Evolutionary conservation across 2,888 invertebrate genomes (phyloP).

Genomic region (Hydraecia micacea): DNA sequence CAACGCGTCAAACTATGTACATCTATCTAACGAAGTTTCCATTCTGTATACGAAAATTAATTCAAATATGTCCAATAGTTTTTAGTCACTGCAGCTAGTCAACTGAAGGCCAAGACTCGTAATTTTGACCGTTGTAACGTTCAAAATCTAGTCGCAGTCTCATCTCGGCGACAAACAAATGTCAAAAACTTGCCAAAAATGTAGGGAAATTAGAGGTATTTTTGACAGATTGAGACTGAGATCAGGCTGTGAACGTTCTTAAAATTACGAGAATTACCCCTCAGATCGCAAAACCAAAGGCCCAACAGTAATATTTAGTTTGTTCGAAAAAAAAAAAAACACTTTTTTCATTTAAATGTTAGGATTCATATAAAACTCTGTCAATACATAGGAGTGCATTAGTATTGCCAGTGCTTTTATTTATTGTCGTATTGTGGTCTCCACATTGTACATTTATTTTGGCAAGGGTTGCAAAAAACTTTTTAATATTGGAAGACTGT

Average conservation of each 20-base stretch:
- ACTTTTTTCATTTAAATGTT: not conserved
- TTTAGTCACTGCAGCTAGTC: not conserved
- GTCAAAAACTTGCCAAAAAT: no score
- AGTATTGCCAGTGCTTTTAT: not conserved
- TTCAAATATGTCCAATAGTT: not conserved
- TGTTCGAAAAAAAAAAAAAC: not conserved
- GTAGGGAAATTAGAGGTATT: no score
- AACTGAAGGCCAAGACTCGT: no score
- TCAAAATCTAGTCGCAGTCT: no score
- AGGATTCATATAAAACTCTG: not conserved
- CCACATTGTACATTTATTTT: not conserved
- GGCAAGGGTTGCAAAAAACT: not conserved
- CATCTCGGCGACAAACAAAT: no score
- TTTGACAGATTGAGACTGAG: no score
- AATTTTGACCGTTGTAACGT: no score
- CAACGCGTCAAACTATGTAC: no score
- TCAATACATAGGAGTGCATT: not conserved
- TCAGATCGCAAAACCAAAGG: no score
- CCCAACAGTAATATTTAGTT: not conserved
- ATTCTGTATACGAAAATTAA: not conserved
- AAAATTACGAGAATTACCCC: no score
- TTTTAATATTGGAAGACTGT: conserved; percentile 36
- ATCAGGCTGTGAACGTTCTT: no score
- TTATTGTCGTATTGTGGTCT: not conserved
- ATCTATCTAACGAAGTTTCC: not conserved